Evolutionary conservation across 2,888 invertebrate species (phyloP), one percentile per base, ranked within the genome.

Genomic region (Ornithoptera alexandrae): DNA sequence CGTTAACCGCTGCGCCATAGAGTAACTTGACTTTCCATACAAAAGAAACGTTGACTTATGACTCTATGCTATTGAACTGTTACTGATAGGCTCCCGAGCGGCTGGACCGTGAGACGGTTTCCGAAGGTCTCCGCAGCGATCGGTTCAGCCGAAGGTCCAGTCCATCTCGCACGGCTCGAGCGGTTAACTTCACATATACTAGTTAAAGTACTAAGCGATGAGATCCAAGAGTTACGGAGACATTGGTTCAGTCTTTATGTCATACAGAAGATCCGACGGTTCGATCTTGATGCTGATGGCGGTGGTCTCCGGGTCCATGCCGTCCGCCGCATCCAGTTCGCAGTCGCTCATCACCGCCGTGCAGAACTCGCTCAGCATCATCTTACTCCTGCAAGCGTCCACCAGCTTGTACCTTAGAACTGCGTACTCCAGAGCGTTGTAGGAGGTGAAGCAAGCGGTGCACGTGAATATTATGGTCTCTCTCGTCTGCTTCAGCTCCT

Each of bases 321-420:
- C 73, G 15, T 84, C 81, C 2, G 36, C 2, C 6, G 30, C 42
- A 2, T 81, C 78, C 39, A 10, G 39, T 3, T 86, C 86, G 0
- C 83, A 84, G 0, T 85, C 90, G 57, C 90, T 89, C 89, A 90
- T 89, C 63, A 89, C 86, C 0, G 89, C 75, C 0, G 88, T 89
- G 68, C 90, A 90, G 0, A 90, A 71, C 58, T 90, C 90, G 42
- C 90, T 90, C 17, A 90, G 68, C 6, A 89, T 84, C 77, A 87
- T 79, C 70, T 88, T 86, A 22, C 66, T 79, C 20, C 81, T 84
- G 1, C 66, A 71, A 0, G 72, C 67, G 24, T 85, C 84, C 0
- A 73, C 65, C 24, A 79, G 81, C 39, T 82, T 89, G 24, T 86
- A 82, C 5, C 84, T 78, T 36, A 86, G 86, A 2, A 90, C 80